A percentile compares a stretch with the other conserved stretches of the same genome.
phyloP scores from a whole-genome alignment of 2,888 invertebrate genomes.

The Dasypolia templi region DNA sequence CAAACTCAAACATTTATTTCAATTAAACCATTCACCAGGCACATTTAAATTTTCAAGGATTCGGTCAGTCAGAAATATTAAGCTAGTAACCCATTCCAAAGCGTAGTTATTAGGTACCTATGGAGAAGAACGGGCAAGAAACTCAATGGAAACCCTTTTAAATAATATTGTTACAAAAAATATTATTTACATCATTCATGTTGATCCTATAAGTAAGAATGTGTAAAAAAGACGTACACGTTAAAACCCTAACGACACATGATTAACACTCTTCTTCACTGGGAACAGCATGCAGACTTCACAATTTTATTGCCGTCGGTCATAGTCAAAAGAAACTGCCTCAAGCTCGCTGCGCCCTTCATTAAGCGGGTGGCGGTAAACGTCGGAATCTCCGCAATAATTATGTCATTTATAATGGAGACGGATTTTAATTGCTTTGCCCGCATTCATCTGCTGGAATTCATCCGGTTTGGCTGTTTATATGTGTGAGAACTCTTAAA shows the following conservation, averaged over 20 bases:
- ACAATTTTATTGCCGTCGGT: constrained; percentile 20
- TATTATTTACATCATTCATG: too few relatives aligned
- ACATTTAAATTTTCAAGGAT: too few relatives aligned
- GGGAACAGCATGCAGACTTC: constrained; percentile 7
- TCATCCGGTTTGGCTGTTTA: constrained; percentile 37
- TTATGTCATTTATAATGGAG: constrained; percentile 74
- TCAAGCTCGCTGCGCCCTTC: constrained; percentile 51
- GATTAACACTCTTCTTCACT: background rate
- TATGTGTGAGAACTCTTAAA: constrained; percentile 35
- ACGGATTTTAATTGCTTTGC: constrained; percentile 72
- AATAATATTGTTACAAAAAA: too few relatives aligned
- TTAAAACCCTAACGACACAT: constrained; percentile 3
- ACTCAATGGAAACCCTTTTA: too few relatives aligned
- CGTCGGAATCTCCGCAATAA: constrained; percentile 68
- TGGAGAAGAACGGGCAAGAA: too few relatives aligned
- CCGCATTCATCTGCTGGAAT: constrained; percentile 54
- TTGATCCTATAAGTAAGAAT: too few relatives aligned
- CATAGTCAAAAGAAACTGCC: constrained; percentile 33
- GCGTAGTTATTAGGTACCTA: too few relatives aligned
- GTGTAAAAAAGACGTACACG: too few relatives aligned
- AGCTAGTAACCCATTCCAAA: too few relatives aligned
- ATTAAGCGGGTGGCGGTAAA: constrained; percentile 59
- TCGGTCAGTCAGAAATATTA: too few relatives aligned
- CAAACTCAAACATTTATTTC: too few relatives aligned
- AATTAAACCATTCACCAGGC: too few relatives aligned